These are phyloP conservation scores for Drosophila nigromelanica DNA, from an alignment of 1,140 invertebrate species.

Conservation along the genomic window DNA sequence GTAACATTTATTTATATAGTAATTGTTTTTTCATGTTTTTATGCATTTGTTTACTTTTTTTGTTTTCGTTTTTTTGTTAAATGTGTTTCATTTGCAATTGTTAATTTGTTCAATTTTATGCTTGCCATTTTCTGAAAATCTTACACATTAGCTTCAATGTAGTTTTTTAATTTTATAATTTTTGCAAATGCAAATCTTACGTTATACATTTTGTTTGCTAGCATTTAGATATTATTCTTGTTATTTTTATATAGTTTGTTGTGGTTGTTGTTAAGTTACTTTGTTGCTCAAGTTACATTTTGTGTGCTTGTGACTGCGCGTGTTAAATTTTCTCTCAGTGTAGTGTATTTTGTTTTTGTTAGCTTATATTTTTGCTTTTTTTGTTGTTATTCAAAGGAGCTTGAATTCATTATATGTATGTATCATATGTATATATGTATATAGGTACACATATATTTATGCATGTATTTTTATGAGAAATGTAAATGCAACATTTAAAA, in stretches of 20 bases:
- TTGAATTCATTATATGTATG: conserved; percentile 55
- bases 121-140: conserved; percentile 23
- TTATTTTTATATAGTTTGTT: conserved; percentile 44
- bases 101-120: conserved; percentile 34
- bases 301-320: conserved; percentile 30
- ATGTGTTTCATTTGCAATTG: conserved; percentile 40
- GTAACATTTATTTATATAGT: conserved; percentile 84
- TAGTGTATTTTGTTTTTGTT: conserved; percentile 35
- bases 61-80: conserved; percentile 42
- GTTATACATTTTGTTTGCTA: conserved; percentile 47
- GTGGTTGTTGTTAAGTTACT: conserved; percentile 43
- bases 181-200: conserved; percentile 40
- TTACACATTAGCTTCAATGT: conserved; percentile 32
- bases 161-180: conserved; percentile 51
- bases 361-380: conserved; percentile 32
- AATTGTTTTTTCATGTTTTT: conserved; percentile 73
- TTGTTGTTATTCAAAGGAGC: conserved; percentile 54
- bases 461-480: conserved; percentile 68
- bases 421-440: no score
- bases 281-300: conserved; percentile 38
- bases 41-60: conserved; percentile 47
- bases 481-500: conserved; percentile 72
- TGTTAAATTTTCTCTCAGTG: conserved; percentile 42
- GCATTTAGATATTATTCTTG: conserved; percentile 28
- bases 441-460: conserved; percentile 48